A percentile compares a stretch with the other conserved stretches of the same genome.
phyloP scores from a whole-genome alignment of 2,113 vertebrate genomes.

The Recurvirostra avosetta region DNA sequence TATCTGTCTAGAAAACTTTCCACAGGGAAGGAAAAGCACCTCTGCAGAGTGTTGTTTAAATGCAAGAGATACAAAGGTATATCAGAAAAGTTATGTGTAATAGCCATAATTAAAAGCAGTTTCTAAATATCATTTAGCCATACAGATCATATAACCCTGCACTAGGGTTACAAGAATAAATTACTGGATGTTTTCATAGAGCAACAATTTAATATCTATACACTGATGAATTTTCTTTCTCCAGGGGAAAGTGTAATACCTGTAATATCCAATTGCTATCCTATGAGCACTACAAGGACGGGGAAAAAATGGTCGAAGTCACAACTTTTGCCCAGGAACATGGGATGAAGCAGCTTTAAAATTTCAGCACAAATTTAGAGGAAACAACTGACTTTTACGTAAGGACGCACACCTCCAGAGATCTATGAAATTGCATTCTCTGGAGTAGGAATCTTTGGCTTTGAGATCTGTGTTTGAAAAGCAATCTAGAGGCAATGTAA shows the following conservation, averaged over 20 bases:
- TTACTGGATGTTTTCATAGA: neutral
- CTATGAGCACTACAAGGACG: accelerated
- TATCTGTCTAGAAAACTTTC: neutral
- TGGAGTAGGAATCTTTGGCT: neutral
- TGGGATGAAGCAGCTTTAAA: neutral
- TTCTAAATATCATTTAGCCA: neutral
- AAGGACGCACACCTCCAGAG: neutral
- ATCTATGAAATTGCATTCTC: neutral
- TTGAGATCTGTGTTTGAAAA: neutral
- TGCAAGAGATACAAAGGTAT: neutral
- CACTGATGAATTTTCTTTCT: neutral
- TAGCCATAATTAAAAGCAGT: neutral
- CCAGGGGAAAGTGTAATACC: neutral
- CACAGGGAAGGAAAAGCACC: neutral
- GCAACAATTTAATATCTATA: neutral
- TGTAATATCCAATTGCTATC: neutral
- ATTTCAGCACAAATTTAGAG: neutral
- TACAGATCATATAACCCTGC: neutral
- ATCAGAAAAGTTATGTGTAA: neutral
- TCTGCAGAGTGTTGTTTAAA: neutral
- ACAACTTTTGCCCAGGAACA: neutral
- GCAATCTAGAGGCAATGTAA: neutral
- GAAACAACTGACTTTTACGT: neutral
- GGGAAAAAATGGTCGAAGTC: neutral
- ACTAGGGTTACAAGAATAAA: neutral